phyloP scores from a whole-genome alignment of 1,140 invertebrate species.

The Pseudomyrmex flavicornis region DNA sequence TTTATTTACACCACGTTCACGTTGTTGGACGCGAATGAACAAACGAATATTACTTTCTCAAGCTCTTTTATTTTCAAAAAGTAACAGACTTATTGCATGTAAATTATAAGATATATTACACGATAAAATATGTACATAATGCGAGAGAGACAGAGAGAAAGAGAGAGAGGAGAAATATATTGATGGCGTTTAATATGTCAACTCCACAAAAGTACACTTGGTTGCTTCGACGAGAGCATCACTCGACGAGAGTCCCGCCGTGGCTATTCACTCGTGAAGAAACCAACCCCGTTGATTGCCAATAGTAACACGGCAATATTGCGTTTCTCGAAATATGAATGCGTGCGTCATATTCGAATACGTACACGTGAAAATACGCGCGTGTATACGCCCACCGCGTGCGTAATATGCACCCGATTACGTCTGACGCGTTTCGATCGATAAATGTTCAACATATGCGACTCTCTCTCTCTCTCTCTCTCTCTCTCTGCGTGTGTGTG shows the following conservation, averaged over 20 bases:
- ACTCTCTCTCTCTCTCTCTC: too few relatives aligned
- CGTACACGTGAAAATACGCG: constrained; percentile 15
- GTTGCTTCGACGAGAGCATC: neutral
- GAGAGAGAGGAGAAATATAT: neutral
- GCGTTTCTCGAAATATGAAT: constrained; percentile 38
- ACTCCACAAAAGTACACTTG: constrained; percentile 14
- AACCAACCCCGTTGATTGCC: constrained; percentile 42
- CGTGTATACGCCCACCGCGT: neutral
- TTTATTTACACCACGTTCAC: too few relatives aligned
- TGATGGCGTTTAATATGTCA: neutral
- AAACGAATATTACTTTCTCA: too few relatives aligned
- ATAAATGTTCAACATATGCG: constrained; percentile 31
- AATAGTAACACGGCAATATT: constrained; percentile 49
- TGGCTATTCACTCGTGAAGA: constrained; percentile 39
- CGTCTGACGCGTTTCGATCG: constrained; percentile 46
- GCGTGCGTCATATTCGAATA: constrained; percentile 18
- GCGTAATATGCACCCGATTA: constrained; percentile 52
- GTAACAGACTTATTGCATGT: too few relatives aligned
- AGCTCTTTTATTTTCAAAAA: too few relatives aligned
- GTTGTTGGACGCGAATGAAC: too few relatives aligned
- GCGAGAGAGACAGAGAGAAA: too few relatives aligned
- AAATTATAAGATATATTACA: too few relatives aligned
- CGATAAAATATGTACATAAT: too few relatives aligned
- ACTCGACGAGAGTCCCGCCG: constrained; percentile 31
- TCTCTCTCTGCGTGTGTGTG: neutral